A percentile compares a stretch with the other conserved stretches of the same genome.
phyloP scores from a whole-genome alignment of 2,888 invertebrate genomes.

The Hydrotaea cyrtoneurina region DNA sequence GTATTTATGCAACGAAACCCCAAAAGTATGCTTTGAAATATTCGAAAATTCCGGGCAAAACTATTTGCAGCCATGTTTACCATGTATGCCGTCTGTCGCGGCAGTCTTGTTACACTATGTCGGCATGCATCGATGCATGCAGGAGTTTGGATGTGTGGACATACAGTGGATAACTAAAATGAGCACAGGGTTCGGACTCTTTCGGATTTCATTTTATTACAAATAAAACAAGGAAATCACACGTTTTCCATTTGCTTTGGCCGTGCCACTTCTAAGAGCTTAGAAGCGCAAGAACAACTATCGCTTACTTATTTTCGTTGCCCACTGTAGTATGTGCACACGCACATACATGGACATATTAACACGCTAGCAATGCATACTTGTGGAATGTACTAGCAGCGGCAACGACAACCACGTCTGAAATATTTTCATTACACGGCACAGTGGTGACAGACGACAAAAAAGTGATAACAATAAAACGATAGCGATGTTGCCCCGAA shows the following conservation, averaged over 20 bases:
- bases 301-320: too few species aligned
- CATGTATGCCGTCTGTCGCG: neutral
- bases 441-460: neutral
- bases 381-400: slow-evolving; percentile 24
- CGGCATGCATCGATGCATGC: neutral
- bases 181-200: too few species aligned
- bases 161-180: too few species aligned
- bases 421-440: neutral
- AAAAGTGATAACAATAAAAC: too few species aligned
- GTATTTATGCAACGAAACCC: slow-evolving; percentile 29
- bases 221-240: too few species aligned
- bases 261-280: too few species aligned
- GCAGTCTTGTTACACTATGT: neutral
- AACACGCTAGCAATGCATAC: slow-evolving; percentile 40
- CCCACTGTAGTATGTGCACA: too few species aligned
- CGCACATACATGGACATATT: neutral
- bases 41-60: slow-evolving; percentile 10
- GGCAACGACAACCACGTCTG: neutral
- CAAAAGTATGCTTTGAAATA: slow-evolving; percentile 49
- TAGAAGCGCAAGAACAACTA: too few species aligned
- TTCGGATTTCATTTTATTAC: too few species aligned
- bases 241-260: too few species aligned
- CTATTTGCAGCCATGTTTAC: slow-evolving; percentile 39
- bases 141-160: too few species aligned
- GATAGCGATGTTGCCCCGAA: too few species aligned